Evolutionary conservation across 2,113 vertebrate genomes (phyloP), one percentile per base, ranked within the genome.

Genomic region (Heptranchias perlo): DNA sequence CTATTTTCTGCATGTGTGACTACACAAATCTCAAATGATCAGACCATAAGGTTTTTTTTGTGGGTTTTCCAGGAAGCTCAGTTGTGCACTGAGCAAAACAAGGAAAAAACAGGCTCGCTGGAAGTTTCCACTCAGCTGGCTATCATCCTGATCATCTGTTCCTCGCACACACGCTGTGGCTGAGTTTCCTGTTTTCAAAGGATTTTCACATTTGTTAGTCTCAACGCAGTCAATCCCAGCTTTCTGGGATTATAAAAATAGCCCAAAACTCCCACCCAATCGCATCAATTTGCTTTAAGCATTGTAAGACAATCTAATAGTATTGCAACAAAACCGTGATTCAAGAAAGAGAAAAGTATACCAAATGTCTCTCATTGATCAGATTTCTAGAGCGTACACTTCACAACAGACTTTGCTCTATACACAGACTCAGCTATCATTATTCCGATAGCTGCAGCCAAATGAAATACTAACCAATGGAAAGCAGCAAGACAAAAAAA

Each of bases 151-250:
- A 98, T 99, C 98, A 99, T 99, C 98, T 99, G 99, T 98, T 98
- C 98, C 98, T 96, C 98, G 98, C 98, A 98, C 98, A 98, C 96
- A 99, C 97, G 96, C 96, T 97, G 97, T 97, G 98, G 98, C 98
- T 98, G 99, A 98, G 98, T 98, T 99, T 99, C 99, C 99, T 99
- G 98, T 99, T 99, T 99, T 99, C 98, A 97, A 98, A 98, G 98
- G 97, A 98, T 98, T 99, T 98, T 99, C 98, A 99, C 98, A 97
- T 98, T 98, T 97, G 97, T 98, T 97, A 97, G 97, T 97, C 98
- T 96, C 97, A 96, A 96, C 97, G 97, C 97, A 97, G 97, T 97
- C 96, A 96, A 97, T 97, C 97, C 99, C 98, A 99, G 61, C 99
- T 98, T 99, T 99, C 99, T 98, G 98, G 98, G 97, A 96, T 96